Evolutionary conservation across 1,140 invertebrate species (phyloP).

Genomic region (Ylistrum balloti): DNA sequence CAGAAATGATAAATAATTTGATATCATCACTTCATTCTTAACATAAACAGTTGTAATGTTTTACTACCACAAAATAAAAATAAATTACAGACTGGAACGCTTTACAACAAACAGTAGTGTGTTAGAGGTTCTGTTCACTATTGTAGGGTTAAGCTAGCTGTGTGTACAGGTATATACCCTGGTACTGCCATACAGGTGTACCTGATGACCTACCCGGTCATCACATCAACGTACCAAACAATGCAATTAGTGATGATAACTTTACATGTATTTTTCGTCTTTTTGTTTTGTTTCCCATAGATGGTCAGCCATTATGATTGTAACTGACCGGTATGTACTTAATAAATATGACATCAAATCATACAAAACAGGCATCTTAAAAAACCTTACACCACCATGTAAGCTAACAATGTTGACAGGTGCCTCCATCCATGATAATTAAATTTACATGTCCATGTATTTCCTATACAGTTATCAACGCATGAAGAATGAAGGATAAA

Average conservation of each 20-base stretch:
- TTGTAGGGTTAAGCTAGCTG: neutral
- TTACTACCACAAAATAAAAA: too few species aligned
- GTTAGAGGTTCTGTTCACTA: too few species aligned
- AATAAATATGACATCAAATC: too few species aligned
- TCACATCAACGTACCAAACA: neutral
- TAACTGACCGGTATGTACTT: too few species aligned
- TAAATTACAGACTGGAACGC: too few species aligned
- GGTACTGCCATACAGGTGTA: neutral
- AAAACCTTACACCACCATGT: neutral
- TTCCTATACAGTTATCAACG: neutral
- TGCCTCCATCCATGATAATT: neutral
- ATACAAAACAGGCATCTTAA: too few species aligned
- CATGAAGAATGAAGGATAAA: neutral
- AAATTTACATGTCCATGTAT: neutral
- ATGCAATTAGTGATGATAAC: neutral
- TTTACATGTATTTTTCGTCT: too few species aligned
- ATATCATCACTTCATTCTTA: neutral
- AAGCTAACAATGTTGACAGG: conserved; percentile 18
- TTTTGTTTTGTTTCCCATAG: too few species aligned
- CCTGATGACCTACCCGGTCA: neutral
- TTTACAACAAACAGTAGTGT: too few species aligned
- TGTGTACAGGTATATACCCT: neutral
- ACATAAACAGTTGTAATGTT: too few species aligned
- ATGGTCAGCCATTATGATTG: too few species aligned
- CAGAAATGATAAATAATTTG: neutral